phyloP scores from a whole-genome alignment of 2,113 vertebrate species.

The Hypocryptadius cinnamomeus region DNA sequence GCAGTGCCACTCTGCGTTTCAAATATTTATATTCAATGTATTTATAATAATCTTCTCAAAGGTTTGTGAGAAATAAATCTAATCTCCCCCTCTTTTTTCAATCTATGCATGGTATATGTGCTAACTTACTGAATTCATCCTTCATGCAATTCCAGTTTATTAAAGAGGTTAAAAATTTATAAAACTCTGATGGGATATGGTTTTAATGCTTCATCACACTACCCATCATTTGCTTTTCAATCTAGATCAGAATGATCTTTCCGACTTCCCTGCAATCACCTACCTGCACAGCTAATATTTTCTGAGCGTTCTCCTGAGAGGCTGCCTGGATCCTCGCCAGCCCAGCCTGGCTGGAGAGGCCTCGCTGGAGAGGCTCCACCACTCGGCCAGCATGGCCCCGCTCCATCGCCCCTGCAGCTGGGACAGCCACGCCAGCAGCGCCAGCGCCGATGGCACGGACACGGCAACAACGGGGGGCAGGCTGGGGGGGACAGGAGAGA shows the following conservation, averaged over 20 bases:
- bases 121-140: conserved; percentile 74
- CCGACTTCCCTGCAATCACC: conserved; percentile 77
- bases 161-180: conserved; percentile 84
- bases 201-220: conserved; percentile 82
- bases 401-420: conserved; percentile 81
- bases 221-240: conserved; percentile 83
- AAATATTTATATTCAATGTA: conserved; percentile 31
- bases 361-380: conserved; percentile 71
- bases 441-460: neutral
- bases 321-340: conserved; percentile 86
- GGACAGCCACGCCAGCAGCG: fast-evolving
- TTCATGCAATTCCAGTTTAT: conserved; percentile 79
- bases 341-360: conserved; percentile 79
- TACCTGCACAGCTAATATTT: conserved; percentile 97
- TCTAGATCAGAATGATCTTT: conserved; percentile 77
- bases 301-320: conserved; percentile 87
- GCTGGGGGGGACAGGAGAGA: neutral
- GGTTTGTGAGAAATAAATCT: conserved; percentile 56
- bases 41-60: conserved; percentile 51
- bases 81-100: conserved; percentile 12
- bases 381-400: conserved; percentile 69
- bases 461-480: neutral
- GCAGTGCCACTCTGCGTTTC: neutral
- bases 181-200: conserved; percentile 79
- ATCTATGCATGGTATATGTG: conserved; percentile 51